Conservation (phyloP, 2,113 vertebrate species). For the Laticauda laticaudata region DNA sequence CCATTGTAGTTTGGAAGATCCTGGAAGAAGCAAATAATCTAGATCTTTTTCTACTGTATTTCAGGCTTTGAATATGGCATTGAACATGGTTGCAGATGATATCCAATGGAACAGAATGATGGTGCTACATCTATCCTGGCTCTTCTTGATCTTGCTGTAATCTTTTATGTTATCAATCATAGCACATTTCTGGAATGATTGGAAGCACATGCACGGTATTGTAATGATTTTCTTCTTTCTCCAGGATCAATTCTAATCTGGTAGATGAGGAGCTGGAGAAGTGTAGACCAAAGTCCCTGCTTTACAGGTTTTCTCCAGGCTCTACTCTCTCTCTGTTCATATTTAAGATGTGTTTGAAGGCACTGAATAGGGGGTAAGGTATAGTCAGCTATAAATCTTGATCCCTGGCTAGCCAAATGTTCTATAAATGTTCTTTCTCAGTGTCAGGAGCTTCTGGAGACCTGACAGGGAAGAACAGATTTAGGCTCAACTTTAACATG, state of each 20-base stretch:
- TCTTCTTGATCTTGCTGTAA: neutral
- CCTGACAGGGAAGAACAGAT: neutral
- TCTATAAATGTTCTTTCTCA: neutral
- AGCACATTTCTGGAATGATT: neutral
- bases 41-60: neutral
- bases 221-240: neutral
- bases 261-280: neutral
- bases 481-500: neutral
- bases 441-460: neutral
- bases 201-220: neutral
- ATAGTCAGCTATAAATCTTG: neutral
- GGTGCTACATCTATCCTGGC: neutral
- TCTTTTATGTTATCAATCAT: neutral
- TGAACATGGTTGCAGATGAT: neutral
- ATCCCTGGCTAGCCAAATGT: neutral
- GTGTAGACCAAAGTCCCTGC: neutral
- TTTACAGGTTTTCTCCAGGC: neutral
- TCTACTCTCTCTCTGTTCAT: neutral
- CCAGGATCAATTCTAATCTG: neutral
- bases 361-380: neutral
- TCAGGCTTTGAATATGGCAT: neutral
- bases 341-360: neutral
- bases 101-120: neutral
- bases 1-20: neutral
- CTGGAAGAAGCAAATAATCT: neutral